phyloP scores from a whole-genome alignment of 2,797 vertebrate species.

The Tympanoctomys barrerae region DNA sequence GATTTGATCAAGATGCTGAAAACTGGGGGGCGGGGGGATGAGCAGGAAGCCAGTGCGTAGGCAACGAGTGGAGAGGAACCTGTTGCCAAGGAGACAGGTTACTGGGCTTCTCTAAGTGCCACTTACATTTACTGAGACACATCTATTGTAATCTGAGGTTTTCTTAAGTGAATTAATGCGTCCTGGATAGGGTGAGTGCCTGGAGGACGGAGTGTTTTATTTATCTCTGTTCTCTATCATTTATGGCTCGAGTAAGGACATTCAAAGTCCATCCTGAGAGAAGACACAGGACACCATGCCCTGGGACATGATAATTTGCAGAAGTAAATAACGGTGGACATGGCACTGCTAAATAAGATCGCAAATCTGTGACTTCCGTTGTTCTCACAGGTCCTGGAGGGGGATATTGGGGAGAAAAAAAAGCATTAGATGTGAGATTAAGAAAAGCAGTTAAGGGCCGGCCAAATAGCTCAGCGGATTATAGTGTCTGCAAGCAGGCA shows the following conservation, averaged over 20 bases:
- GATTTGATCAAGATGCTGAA: constrained; percentile 63
- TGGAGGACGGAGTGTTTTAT: constrained; percentile 33
- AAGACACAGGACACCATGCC: constrained; percentile 18
- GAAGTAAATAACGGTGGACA: constrained; percentile 17
- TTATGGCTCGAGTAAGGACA: constrained; percentile 31
- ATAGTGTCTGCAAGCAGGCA: no score
- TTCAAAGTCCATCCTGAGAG: constrained; percentile 48
- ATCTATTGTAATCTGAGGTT: constrained; percentile 50
- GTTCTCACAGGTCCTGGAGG: constrained; percentile 3
- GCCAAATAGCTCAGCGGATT: no score
- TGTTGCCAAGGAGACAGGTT: constrained; percentile 75
- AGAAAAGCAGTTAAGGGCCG: no score
- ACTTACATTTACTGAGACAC: constrained; percentile 2
- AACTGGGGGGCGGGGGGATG: neutral
- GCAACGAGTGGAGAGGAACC: constrained; percentile 48
- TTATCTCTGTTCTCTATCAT: constrained; percentile 47
- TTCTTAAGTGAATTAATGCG: constrained; percentile 55
- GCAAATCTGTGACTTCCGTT: neutral
- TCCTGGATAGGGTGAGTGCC: neutral
- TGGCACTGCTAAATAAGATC: constrained; percentile 5
- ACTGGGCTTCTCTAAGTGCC: constrained; percentile 60
- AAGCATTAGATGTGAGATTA: neutral
- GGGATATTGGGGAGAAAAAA: neutral
- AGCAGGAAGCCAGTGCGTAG: constrained; percentile 66
- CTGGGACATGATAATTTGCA: constrained; percentile 28